Percentiles rank a stretch among this genome's conserved stretches.
Evolutionary conservation across 1,140 invertebrate genomes (phyloP).

Genomic region (Lamellibrachia luymesi): DNA sequence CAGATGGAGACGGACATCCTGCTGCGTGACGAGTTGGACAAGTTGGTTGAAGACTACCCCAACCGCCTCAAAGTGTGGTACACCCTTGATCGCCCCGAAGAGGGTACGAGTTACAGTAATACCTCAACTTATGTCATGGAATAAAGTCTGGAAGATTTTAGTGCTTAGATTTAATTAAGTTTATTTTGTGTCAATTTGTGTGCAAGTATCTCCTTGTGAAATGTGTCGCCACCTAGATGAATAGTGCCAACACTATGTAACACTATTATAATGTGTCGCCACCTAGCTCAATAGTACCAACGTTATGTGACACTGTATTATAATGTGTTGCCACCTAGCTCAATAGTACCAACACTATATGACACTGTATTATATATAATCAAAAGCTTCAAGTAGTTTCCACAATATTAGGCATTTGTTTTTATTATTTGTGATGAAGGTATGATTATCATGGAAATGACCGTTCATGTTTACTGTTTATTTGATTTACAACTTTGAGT

Average conservation of each 20-base stretch:
- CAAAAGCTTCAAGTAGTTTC: not conserved
- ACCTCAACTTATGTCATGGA: not conserved
- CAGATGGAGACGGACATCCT: slow-evolving; percentile 97
- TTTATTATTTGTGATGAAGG: too few relatives aligned
- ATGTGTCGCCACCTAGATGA: too few relatives aligned
- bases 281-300: too few relatives aligned
- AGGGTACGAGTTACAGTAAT: slow-evolving; percentile 34
- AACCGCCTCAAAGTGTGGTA: slow-evolving; percentile 76
- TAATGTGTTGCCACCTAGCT: too few relatives aligned
- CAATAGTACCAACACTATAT: not conserved
- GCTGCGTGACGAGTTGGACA: slow-evolving; percentile 84
- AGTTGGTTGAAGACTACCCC: slow-evolving; percentile 70
- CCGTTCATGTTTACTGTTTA: too few relatives aligned
- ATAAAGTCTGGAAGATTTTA: not conserved
- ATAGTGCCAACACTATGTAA: too few relatives aligned
- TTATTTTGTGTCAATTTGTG: not conserved
- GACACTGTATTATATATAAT: not conserved
- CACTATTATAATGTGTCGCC: too few relatives aligned
- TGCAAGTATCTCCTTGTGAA: not conserved
- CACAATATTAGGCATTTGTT: not conserved
- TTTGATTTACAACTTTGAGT: too few relatives aligned
- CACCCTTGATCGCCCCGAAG: slow-evolving; percentile 50
- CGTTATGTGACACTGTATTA: too few relatives aligned
- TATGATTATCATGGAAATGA: too few relatives aligned
- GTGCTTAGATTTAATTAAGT: not conserved